Evolutionary conservation across 35 echinoderm and acorn worm genomes (phyloP), one percentile per base, ranked within the genome.

Genomic region (Ophiothrix spiculata): DNA sequence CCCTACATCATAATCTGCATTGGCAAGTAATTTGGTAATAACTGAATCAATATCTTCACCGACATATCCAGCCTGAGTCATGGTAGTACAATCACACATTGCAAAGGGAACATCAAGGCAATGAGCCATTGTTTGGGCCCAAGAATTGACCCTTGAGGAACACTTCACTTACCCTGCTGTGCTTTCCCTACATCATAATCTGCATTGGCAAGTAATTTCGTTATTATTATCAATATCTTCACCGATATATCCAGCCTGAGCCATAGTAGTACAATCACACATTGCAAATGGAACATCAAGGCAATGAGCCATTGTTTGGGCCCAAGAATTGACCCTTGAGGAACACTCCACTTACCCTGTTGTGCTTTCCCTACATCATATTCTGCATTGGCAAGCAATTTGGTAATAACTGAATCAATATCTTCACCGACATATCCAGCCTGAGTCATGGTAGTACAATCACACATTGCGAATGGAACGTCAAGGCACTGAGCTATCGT

Each of bases 11-110:
- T 88, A 98, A 78, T 97, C 91, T 17, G 95, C 95, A 93, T 97
- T 92, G 40, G 87, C 89, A 15, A 98, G 89, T 1, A 98, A 87
- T 84, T 98, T 98, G 45, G 80, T 92, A 64, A 98, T 93, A 31
- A 98, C 95, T 36, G 95, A 98, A 42, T 98, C 95, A 64, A 98
- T 98, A 75, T 98, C 95, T 80, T 98, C 95, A 80, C 95, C 95
- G 0, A 98, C 95, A 56, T 98, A 98, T 21, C 95, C 95, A 64
- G 95, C 95, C 82, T 98, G 95, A 13, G 95, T 98, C 14, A 98
- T 46, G 19, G 95, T 94, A 36, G 95, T 98, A 36, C 95, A 98
- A 39, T 98, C 95, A 87, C 95, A 98, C 40, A 98, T 98, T 17
- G 95, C 95, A 94, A 98, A 98, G 23, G 95, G 95, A 36, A 98